Percentiles rank a stretch among this genome's conserved stretches.
Evolutionary conservation across 2,888 invertebrate genomes (phyloP).

Genomic region (Ochlodes sylvanus): DNA sequence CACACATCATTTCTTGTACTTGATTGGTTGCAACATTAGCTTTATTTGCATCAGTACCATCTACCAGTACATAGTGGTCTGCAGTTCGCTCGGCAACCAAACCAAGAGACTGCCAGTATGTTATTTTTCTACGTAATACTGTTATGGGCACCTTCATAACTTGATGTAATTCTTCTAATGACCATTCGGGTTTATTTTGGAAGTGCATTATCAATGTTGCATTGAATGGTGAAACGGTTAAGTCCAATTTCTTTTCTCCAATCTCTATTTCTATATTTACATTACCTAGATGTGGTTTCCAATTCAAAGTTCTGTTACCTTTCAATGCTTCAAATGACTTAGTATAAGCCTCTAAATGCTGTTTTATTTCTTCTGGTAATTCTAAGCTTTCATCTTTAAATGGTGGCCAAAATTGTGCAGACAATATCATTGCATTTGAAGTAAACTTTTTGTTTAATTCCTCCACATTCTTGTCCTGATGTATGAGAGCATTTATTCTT

Average conservation of each 20-base stretch:
- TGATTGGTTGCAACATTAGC: constrained; percentile 83
- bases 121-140: constrained; percentile 93
- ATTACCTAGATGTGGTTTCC: constrained; percentile 97
- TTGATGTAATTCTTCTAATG: constrained; percentile 93
- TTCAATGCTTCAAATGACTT: constrained; percentile 95
- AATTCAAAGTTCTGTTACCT: constrained; percentile 95
- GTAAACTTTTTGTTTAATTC: constrained; percentile 67
- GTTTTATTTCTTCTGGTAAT: constrained; percentile 91
- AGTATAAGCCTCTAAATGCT: constrained; percentile 93
- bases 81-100: constrained; percentile 90
- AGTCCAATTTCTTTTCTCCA: constrained; percentile 90
- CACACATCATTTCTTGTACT: constrained; percentile 88
- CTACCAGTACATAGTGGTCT: constrained; percentile 90
- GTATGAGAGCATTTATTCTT: constrained; percentile 94
- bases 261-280: constrained; percentile 96
- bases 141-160: constrained; percentile 95
- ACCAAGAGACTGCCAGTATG: constrained; percentile 98
- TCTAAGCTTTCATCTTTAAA: constrained; percentile 97
- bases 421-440: constrained; percentile 93
- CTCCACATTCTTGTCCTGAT: constrained; percentile 87
- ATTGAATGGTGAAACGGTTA: constrained; percentile 96
- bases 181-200: constrained; percentile 94
- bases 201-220: constrained; percentile 98
- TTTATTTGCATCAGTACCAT: constrained; percentile 84
- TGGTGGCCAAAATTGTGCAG: constrained; percentile 99